Evolutionary conservation across 2,113 vertebrate genomes (phyloP), one percentile per base, ranked within the genome.

Genomic region (Acanthisitta chloris): DNA sequence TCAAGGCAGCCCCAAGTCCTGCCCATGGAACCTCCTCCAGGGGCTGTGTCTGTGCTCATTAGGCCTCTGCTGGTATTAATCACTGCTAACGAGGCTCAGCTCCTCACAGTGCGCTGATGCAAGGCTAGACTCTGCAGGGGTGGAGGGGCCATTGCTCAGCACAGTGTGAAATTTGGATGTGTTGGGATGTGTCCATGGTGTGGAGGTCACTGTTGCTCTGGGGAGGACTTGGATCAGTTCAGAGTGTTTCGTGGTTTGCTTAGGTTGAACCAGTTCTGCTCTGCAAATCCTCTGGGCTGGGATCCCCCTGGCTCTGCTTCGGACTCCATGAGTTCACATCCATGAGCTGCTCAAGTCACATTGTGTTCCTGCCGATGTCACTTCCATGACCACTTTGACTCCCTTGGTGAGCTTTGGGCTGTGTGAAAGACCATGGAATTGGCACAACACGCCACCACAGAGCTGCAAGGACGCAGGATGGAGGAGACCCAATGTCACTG

Each of bases 401-500:
- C 21, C 25, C 20, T n/a, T 3, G 0, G 2, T 3, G 29, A 26
- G 38, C 20, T 33, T 46, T 13, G 33, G 33, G 45, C 20, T 31
- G 42, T 2, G 11, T 6, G 24, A 36, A 24, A 20, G 43, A 0
- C 20, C 3, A 0, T 1, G 34, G 28, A 3, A 8, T 49, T 0
- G 33, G 29, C 1, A 1, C 8, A 2, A 9, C 3, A 15, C 8
- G 5, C 2, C 59, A 12, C 28, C 8, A 8, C 5, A 29, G 18
- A 5, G 0, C 43, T 25, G 28, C 9, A 1, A 2, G 1, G 3
- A 17, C 6, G 0, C 4, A 1, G 7, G 10, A 9, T 0, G 9
- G 36, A 15, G 51, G 14, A n/a, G 23, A 9, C 21, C 36, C 6
- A 0, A 0, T 6, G 5, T 0, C 13, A 0, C 8, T 1, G 18